Evolutionary conservation across 2,888 invertebrate genomes (phyloP).

Genomic region (Dicyrtoma fusca): DNA sequence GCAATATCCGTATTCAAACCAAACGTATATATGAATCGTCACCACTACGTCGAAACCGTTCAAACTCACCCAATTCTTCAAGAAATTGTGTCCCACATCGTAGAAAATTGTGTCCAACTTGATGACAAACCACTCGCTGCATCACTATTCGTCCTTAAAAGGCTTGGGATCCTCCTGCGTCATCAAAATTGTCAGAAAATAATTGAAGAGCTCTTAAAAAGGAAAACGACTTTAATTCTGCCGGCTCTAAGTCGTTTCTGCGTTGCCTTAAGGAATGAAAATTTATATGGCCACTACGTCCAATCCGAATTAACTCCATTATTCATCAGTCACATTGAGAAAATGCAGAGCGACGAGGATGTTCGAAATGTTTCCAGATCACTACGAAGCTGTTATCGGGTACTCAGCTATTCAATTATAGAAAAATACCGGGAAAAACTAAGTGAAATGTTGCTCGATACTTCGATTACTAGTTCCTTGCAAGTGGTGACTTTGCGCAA

Average conservation of each 20-base stretch:
- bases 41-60: slow-evolving; percentile 42
- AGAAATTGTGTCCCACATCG: slow-evolving; percentile 41
- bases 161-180: slow-evolving; percentile 37
- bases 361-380: slow-evolving; percentile 44
- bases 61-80: slow-evolving; percentile 35
- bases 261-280: slow-evolving; percentile 40
- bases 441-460: slow-evolving; percentile 10
- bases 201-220: slow-evolving; percentile 43
- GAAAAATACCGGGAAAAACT: slow-evolving; percentile 33
- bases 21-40: slow-evolving; percentile 28
- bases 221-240: slow-evolving; percentile 39
- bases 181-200: slow-evolving; percentile 41
- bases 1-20: too few species aligned
- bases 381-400: slow-evolving; percentile 31
- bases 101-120: slow-evolving; percentile 38
- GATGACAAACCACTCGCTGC: slow-evolving; percentile 48
- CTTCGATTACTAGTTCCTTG: not conserved
- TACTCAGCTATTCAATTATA: slow-evolving; percentile 28
- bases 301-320: slow-evolving; percentile 42
- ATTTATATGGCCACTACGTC: slow-evolving; percentile 39
- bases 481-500: slow-evolving; percentile 41
- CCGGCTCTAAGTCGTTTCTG: slow-evolving; percentile 45
- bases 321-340: slow-evolving; percentile 27
- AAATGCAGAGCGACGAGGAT: slow-evolving; percentile 44
- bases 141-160: slow-evolving; percentile 40